Evolutionary conservation across 2,113 vertebrate species (phyloP), one percentile per base, ranked within the genome.

Genomic region (Ailurus styani): DNA sequence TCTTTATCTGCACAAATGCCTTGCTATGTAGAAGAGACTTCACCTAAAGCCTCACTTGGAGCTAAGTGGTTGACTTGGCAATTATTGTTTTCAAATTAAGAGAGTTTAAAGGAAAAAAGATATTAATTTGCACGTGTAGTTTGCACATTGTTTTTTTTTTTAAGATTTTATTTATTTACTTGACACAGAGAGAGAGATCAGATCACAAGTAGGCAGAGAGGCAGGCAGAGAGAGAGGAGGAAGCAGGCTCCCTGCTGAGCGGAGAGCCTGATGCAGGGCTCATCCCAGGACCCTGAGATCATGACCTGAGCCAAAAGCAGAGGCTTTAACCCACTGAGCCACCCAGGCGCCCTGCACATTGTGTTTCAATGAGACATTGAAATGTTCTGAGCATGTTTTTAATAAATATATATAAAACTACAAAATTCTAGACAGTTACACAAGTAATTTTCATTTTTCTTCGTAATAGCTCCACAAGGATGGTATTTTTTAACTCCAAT

Each of bases 11-110:
- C 4, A 91, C 3, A 20, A 95, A 83, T 70, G 50, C 21, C 84
- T 93, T 52, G 25, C 54, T 37, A 54, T 45, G 52, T 77, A 86
- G 34, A 73, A 90, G 95, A 62, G 64, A 55, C 47, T 91, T 90
- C 47, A 95, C 37, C 42, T 70, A 42, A 94, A 93, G 31, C 12
- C 3, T 64, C 20, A 52, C 34, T 79, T 78, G 87, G 82, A 64
- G 66, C 86, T 89, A 93, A 96, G 12, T 81, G 27, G 94, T 75
- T 91, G 54, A 75, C 50, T 95, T 87, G 29, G 17, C 64, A 95
- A 93, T 91, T 85, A 94, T 57, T 62, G 31, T 79, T 85, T 85
- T 89, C 55, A 93, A 94, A 87, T 87, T 96, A 87, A 78, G 84
- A 82, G 6, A 52, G 4, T 70, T 94, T 79, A 88, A 96, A 68